Percentiles rank a stretch among this genome's conserved stretches.
Evolutionary conservation across 2,113 vertebrate genomes (phyloP).

Genomic region (Xiphophorus couchianus): DNA sequence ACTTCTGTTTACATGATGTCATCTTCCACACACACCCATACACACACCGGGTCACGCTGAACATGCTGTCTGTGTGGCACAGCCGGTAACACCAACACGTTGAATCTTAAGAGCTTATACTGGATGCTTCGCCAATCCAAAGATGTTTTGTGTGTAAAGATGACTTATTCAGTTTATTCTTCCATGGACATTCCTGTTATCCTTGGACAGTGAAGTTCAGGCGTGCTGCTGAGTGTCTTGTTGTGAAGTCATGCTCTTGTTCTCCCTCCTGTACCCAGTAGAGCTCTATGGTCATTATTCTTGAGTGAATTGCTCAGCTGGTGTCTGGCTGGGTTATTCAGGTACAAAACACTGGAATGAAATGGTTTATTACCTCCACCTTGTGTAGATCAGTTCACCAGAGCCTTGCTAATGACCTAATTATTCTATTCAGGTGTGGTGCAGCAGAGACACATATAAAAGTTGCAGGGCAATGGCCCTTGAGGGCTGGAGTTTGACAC

Average conservation of each 20-base stretch:
- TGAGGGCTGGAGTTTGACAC: too few species aligned
- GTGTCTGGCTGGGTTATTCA: background rate
- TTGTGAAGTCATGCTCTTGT: background rate
- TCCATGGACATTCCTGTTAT: background rate
- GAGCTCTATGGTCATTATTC: background rate
- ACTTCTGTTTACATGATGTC: background rate
- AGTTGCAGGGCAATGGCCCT: too few species aligned
- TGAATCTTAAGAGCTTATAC: background rate
- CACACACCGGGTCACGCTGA: background rate
- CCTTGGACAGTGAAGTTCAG: background rate
- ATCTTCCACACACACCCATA: background rate
- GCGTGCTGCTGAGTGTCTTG: background rate
- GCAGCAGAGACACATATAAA: too few species aligned
- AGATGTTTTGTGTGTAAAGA: background rate
- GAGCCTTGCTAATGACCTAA: too few species aligned
- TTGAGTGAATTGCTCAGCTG: background rate
- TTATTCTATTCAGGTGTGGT: too few species aligned
- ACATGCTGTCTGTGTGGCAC: background rate
- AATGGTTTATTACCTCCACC: too few species aligned
- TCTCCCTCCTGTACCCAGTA: background rate
- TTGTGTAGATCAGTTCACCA: too few species aligned
- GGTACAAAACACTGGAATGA: too few species aligned
- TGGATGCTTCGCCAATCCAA: background rate
- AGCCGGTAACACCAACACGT: background rate
- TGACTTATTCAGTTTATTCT: background rate